A percentile compares a stretch with the other conserved stretches of the same genome.
phyloP scores from a whole-genome alignment of 2,797 vertebrate species.

The Onychomys torridus region DNA sequence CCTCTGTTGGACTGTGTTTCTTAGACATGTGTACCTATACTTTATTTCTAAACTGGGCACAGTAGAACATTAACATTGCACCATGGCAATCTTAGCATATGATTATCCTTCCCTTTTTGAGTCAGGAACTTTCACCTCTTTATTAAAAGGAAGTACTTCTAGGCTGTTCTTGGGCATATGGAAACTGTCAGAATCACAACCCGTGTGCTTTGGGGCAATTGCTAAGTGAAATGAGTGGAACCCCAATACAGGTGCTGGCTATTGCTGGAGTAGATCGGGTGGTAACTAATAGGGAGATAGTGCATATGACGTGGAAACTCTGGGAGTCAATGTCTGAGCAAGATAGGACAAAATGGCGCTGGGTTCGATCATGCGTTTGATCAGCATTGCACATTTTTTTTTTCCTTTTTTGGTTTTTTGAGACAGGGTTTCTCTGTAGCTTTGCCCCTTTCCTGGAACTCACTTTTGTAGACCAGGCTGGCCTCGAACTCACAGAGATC shows the following conservation, averaged over 20 bases:
- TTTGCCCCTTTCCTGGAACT: no score
- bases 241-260: neutral
- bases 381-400: neutral
- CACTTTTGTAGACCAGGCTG: no score
- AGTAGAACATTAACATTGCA: neutral
- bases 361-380: neutral
- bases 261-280: neutral
- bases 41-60: neutral
- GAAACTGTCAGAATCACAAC: no score
- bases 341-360: neutral
- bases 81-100: neutral
- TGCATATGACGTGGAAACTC: no score
- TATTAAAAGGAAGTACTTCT: neutral
- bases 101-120: neutral
- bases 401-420: no score
- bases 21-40: no score
- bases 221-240: neutral
- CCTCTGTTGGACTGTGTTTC: neutral
- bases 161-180: neutral
- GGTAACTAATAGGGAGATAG: neutral
- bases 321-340: neutral
- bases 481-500: no score
- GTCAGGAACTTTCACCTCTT: neutral
- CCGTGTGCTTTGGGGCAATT: neutral
- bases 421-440: no score